Percentiles rank a stretch among this genome's conserved stretches.
These are phyloP conservation scores for Leuciscus idus DNA, from an alignment of 2,113 vertebrate genomes.

Conservation along the genomic window DNA sequence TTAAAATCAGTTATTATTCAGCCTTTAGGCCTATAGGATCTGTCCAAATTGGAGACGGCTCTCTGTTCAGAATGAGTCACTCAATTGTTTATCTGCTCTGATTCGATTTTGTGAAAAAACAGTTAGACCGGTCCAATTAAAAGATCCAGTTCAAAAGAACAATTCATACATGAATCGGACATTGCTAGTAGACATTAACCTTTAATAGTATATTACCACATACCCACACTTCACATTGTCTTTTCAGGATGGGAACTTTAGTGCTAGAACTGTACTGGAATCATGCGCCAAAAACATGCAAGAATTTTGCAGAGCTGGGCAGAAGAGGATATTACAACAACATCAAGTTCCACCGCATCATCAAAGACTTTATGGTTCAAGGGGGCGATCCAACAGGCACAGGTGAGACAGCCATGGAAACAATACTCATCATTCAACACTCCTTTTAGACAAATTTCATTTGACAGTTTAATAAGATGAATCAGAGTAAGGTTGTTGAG, in stretches of 20 bases:
- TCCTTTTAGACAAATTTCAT: neutral
- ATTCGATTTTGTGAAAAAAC: too few species aligned
- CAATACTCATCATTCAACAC: neutral
- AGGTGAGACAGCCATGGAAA: conserved; percentile 72
- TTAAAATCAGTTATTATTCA: neutral
- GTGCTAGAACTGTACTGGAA: conserved; percentile 92
- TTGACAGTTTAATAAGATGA: neutral
- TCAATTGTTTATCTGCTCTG: too few species aligned
- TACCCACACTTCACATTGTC: neutral
- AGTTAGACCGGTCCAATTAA: too few species aligned
- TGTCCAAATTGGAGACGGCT: too few species aligned
- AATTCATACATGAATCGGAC: neutral
- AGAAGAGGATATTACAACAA: conserved; percentile 92
- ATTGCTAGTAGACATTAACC: neutral
- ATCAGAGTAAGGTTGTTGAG: neutral
- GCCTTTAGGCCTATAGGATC: neutral
- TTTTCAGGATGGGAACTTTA: conserved; percentile 85
- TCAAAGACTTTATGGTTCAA: conserved; percentile 97
- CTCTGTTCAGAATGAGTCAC: too few species aligned
- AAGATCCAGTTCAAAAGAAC: too few species aligned
- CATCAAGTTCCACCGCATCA: conserved; percentile 92
- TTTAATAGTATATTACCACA: neutral
- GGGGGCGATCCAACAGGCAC: conserved; percentile 95
- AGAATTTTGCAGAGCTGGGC: conserved; percentile 90
- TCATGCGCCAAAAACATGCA: conserved; percentile 91